Evolutionary conservation across 2,113 vertebrate species (phyloP), one percentile per base, ranked within the genome.

Genomic region (Prolemur simus): DNA sequence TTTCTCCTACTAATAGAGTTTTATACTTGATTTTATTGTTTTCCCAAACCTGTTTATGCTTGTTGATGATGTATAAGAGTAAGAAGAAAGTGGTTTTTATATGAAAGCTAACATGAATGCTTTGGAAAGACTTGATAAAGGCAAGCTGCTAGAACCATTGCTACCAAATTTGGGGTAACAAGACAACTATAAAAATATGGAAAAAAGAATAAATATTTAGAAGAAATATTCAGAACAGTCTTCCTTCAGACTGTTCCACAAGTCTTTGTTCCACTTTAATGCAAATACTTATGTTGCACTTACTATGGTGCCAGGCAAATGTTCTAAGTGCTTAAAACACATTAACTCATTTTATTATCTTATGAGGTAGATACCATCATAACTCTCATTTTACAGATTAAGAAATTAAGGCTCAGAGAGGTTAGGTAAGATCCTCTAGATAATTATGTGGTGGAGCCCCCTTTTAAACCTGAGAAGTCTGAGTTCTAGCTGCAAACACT

Each of bases 61-160:
- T 87, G 25, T 60, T 82, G 49, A 93, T 82, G n/a, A 45, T 52
- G 32, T 76, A n/a, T 76, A 81, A 29, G 69, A 80, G 60, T 45
- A 89, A 92, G 32, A 68, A 68, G 60, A 68, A 20, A 56, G 54
- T 56, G 17, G 20, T 83, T 89, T 93, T 14, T 32, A 71, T 77
- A 58, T 87, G n/a, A 45, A 83, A 92, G 88, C 54, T 82, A 76
- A 91, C n/a, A 32, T 77, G 69, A 96, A 47, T 68, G 37, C 69
- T 77, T 94, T 64, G 63, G 6, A 73, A 92, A 92, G 63, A 85
- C 15, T 63, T 56, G 45, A 73, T 64, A 71, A 34, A 87, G n/a
- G 20, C 68, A 64, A 73, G 64, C 32, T 78, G 18, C n/a, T 54
- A 71, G 83, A 87, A 52, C 6, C 21, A 39, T 21, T 58, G 66